Evolutionary conservation across 2,888 invertebrate genomes (phyloP), one percentile per base, ranked within the genome.

Genomic region (Idaea aversata): DNA sequence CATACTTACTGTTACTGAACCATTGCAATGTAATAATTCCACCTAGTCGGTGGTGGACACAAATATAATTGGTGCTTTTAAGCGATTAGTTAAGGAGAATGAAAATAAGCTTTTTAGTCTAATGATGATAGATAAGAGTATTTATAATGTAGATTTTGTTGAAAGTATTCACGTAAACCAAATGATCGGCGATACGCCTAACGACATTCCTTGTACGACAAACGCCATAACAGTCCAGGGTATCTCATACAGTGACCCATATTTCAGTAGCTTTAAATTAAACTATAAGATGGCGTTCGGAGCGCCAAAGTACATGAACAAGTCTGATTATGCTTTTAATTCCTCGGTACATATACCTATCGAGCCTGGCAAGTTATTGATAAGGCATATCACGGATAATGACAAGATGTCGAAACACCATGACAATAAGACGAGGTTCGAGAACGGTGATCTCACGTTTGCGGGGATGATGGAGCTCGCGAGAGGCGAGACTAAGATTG

Each of bases 301-400:
- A 88, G 90, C 91, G 91, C 93, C 91, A 85, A 88, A 90, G 90
- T 90, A 92, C 91, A 91, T 91, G 91, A 93, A 93, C 93, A 93
- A 93, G 93, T 93, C 93, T 93, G 93, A 93, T 93, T 93, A 93
- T 92, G 93, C 93, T 93, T 93, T 93, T 93, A 93, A 93, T 91
- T 89, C 92, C 90, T 93, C 91, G 89, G 92, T 93, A 93, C 91
- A 89, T 93, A 90, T 88, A 91, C 87, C 85, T 87, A 86, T 90
- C 88, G 92, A 91, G 89, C 88, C 90, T 91, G 89, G 88, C 87
- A 86, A 90, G 69, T 67, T 68, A 65, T 63, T 69, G 64, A 65
- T 68, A 71, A 71, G 63, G 66, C 72, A 72, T 69, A 72, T 71
- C 70, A 74, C 67, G 69, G 66, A 61, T 68, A 68, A 67, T 69